A percentile compares a stretch with the other conserved stretches of the same genome.
Conservation (phyloP, 2,888 invertebrate genomes). For the Torymus texanus region DNA sequence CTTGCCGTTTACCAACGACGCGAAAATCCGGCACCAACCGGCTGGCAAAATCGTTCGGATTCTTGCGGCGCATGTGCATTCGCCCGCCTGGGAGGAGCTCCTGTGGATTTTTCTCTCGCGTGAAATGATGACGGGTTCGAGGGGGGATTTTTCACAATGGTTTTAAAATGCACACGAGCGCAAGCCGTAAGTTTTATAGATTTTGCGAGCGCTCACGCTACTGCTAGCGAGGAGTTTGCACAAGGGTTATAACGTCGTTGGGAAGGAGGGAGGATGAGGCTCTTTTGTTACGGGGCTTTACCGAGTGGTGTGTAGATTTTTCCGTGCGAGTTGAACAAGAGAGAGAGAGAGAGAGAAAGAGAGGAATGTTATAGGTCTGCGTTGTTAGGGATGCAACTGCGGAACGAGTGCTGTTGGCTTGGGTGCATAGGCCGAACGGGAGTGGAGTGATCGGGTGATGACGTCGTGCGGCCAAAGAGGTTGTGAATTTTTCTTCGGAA, state of each 20-base stretch:
- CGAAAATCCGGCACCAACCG: conserved; percentile 30
- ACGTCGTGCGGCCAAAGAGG: too few species aligned
- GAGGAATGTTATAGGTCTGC: conserved; percentile 41
- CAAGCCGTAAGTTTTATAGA: conserved; percentile 25
- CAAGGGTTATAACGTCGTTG: conserved; percentile 14
- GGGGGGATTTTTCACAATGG: conserved; percentile 26
- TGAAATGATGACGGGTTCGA: conserved; percentile 38
- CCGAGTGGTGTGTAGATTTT: too few species aligned
- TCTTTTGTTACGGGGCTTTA: conserved; percentile 14
- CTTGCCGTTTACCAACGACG: conserved; percentile 17
- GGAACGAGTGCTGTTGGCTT: background rate
- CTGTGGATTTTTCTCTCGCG: conserved; percentile 41
- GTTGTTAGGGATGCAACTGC: too few species aligned
- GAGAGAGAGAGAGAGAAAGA: background rate
- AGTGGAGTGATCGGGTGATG: too few species aligned
- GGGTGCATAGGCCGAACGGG: too few species aligned
- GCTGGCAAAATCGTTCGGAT: conserved; percentile 40
- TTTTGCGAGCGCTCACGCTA: background rate
- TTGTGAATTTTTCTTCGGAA: too few species aligned
- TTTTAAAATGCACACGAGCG: conserved; percentile 7
- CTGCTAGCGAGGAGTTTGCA: conserved; percentile 12
- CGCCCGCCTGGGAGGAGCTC: conserved; percentile 37
- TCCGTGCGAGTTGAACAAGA: background rate
- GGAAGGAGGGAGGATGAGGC: background rate
- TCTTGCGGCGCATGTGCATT: conserved; percentile 13